Evolutionary conservation across 2,888 invertebrate genomes (phyloP).

Genomic region (Phrixothrix hirtus): DNA sequence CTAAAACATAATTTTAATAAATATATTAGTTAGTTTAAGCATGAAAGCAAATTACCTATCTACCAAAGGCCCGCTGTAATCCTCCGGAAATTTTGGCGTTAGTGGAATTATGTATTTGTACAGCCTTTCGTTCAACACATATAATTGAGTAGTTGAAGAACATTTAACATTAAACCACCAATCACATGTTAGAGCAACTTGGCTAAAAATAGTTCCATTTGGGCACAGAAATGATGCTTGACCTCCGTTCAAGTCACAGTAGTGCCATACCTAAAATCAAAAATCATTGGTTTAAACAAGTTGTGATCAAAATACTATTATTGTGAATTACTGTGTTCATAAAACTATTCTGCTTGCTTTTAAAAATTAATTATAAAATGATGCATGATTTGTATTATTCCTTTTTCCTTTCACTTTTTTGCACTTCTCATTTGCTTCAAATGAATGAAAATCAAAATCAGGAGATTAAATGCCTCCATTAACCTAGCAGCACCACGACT

Average conservation of each 20-base stretch:
- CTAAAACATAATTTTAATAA: constrained; percentile 53
- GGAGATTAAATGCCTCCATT: too few species aligned
- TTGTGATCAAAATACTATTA: too few species aligned
- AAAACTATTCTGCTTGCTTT: too few species aligned
- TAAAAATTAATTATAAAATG: too few species aligned
- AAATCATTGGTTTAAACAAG: neutral
- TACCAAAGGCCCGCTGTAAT: constrained; percentile 84
- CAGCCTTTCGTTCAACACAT: constrained; percentile 84
- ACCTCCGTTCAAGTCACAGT: constrained; percentile 87
- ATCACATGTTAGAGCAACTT: constrained; percentile 85
- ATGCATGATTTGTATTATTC: too few species aligned
- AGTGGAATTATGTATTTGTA: constrained; percentile 87
- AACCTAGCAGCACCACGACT: too few species aligned
- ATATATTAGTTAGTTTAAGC: too few species aligned
- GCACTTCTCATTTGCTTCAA: too few species aligned
- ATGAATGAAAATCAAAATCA: too few species aligned
- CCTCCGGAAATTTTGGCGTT: constrained; percentile 87
- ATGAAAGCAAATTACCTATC: too few species aligned
- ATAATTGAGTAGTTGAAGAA: constrained; percentile 79
- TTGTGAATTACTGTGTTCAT: too few species aligned
- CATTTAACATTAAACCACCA: constrained; percentile 95
- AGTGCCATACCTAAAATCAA: constrained; percentile 79
- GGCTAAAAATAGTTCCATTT: constrained; percentile 89
- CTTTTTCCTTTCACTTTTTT: too few species aligned
- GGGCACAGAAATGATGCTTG: constrained; percentile 89